Evolutionary conservation across 2,888 invertebrate genomes (phyloP), one percentile per base, ranked within the genome.

Genomic region (Acronicta psi): DNA sequence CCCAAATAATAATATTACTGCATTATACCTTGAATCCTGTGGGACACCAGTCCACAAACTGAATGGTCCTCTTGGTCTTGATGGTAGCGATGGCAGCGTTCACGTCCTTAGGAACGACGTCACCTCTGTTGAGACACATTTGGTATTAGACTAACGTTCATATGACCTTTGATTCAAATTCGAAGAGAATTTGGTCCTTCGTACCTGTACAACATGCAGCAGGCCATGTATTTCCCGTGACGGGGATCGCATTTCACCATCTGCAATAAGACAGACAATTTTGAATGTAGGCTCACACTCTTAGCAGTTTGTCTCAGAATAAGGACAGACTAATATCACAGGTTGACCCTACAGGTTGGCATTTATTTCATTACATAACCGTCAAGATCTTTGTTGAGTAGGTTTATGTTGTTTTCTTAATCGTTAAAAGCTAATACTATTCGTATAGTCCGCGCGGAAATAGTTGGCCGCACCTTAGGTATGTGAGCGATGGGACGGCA

Each of bases 231-330:
- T 88, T 98, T 98, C 51, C 98, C 98, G 82, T 97, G 97, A 49
- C 98, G 95, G 0, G 98, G 98, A 83, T 98, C 98, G 85, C 98
- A 98, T 89, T 98, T 98, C 44, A 98, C 97, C 97, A 99, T 97
- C 95, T 98, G 96, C 2, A 84, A 55, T 50, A 31, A 34, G 13
- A 6, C 7, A n/a, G n/a, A 34, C n/a, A 8, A 1, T 34, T 34
- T 6, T 34, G 6, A 34, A 34, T 34, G n/a, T 6, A n/a, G 5
- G 29, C 29, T 29, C 2, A 13, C 13, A 3, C 13, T 31, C 13
- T 25, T 8, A 25, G 9, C 9, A 9, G 25, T 2, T 25, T 7
- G 25, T 25, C 25, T 25, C 25, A 31, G 31, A 11, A 31, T 31
- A 13, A 31, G 13, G 1, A 31, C 11, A 3, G 2, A 6, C 8